Base-by-base conservation (phyloP, 2,797 vertebrate species). In the Cheirogaleus major region DNA sequence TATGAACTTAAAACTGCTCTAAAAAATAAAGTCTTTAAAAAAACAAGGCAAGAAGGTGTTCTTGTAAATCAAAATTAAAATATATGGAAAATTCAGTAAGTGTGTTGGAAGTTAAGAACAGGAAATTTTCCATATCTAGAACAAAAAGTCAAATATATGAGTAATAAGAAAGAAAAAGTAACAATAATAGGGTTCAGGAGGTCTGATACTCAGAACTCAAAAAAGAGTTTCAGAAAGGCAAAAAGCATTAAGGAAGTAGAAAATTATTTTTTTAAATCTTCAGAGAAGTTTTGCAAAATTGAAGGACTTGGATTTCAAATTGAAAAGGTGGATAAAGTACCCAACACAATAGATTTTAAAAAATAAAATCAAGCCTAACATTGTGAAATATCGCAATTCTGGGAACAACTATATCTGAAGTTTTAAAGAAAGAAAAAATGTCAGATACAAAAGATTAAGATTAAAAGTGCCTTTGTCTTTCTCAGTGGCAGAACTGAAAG, bases 391-490 rank as follows among this genome's bases (percentile, higher is more conserved):
- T 70, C 38, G 69, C 73, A 92, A 32, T 94, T 89, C 73, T 76
- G 17, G 43, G 69, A 85, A 85, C 48, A 83, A 45, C 35, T 67
- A 22, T 59, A 79, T 22, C 5, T 0, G 50, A 93, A 43, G 10
- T 22, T 91, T 95, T 50, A 70, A 65, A 75, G 63, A 41, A 30
- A 78, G 35, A 75, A 82, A 88, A 79, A 57, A 45, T 50, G 72
- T 95, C 59, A 95, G 73, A 69, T 41, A 50, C 9, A 43, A 79
- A 87, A 55, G 48, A 76, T 79, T 50, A 82, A 95, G 50, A 86
- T 82, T 63, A 52, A 93, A 86, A 86, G 18, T 27, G 45, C 1
- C 35, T 94, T 43, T 84, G 15, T 43, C 48, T 35, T 89, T 85
- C 88, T 80, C 38, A 23, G 55, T 7, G n/a, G 50, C 43, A 80